These are phyloP conservation scores for Helarctos malayanus DNA, from an alignment of 2,797 vertebrate genomes.

Conservation along the genomic window DNA sequence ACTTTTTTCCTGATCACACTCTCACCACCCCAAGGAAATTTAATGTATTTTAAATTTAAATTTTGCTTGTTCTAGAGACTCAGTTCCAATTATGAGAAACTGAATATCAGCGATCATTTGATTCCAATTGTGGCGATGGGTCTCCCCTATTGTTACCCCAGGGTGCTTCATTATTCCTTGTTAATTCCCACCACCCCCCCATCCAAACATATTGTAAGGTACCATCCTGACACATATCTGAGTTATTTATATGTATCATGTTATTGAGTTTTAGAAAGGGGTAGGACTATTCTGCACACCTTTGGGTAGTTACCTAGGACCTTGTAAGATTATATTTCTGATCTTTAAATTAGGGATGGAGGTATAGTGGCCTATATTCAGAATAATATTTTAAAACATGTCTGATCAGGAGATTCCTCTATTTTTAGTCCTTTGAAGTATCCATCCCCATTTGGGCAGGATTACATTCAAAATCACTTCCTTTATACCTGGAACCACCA, in stretches of 20 bases:
- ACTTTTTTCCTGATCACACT: not conserved
- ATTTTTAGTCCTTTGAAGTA: not conserved
- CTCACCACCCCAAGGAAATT: not conserved
- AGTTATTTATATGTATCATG: not conserved
- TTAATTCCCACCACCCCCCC: no score
- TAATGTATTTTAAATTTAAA: not conserved
- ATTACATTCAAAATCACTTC: not conserved
- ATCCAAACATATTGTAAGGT: not conserved
- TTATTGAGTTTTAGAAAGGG: not conserved
- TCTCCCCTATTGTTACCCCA: rapidly evolving
- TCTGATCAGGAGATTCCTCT: not conserved
- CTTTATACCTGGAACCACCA: not conserved
- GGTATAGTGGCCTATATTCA: not conserved
- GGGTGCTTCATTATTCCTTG: not conserved
- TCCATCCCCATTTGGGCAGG: not conserved
- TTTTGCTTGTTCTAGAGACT: not conserved
- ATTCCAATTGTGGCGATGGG: not conserved
- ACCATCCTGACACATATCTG: not conserved
- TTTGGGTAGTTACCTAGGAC: not conserved
- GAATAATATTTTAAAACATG: not conserved
- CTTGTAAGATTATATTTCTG: not conserved
- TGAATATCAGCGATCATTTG: not conserved
- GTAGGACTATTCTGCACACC: not conserved
- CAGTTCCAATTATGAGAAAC: not conserved
- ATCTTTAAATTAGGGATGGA: not conserved